Evolutionary conservation across 2,113 vertebrate genomes (phyloP).

Genomic region (Paraplagusia blochii): DNA sequence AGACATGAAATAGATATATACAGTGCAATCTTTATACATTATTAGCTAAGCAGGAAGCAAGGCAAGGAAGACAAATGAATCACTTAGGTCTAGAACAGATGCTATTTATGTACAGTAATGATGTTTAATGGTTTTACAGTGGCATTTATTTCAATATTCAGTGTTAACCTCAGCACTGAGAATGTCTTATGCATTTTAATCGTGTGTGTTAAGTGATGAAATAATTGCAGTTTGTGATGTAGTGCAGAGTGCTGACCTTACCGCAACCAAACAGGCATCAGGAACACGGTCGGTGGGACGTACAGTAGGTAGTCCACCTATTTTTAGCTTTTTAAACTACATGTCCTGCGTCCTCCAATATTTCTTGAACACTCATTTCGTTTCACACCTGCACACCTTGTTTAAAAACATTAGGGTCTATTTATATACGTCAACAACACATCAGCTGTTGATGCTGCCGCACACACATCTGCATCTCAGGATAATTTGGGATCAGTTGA

Average conservation of each 20-base stretch:
- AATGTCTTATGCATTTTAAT: background rate
- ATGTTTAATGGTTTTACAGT: background rate
- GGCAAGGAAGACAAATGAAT: background rate
- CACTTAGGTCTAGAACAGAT: background rate
- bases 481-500: too few species aligned
- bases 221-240: background rate
- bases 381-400: too few species aligned
- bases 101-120: background rate
- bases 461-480: too few species aligned
- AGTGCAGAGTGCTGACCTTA: background rate
- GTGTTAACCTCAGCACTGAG: too few species aligned
- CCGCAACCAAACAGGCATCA: background rate
- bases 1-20: background rate
- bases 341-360: background rate
- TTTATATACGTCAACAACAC: background rate
- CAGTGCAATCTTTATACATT: constrained; percentile 7
- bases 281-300: background rate
- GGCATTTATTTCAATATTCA: background rate
- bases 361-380: too few species aligned
- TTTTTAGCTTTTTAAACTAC: background rate
- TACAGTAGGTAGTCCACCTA: background rate
- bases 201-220: background rate
- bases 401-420: too few species aligned
- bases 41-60: background rate
- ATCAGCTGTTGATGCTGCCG: background rate